A percentile compares a stretch with the other conserved stretches of the same genome.
phyloP scores from a whole-genome alignment of 2,888 invertebrate genomes.

The Phalangium opilio region DNA sequence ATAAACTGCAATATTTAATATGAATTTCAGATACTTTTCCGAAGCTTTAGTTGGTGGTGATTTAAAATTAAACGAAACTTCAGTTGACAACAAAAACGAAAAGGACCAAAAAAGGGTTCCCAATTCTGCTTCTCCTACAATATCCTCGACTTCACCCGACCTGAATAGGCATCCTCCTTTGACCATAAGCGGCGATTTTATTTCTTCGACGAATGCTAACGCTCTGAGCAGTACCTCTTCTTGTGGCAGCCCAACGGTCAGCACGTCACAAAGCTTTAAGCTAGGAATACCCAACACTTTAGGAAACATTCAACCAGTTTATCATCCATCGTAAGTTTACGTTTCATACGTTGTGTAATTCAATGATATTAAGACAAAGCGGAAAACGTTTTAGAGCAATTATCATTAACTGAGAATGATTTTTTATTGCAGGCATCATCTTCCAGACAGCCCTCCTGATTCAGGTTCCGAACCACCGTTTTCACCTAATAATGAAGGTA shows the following conservation, averaged over 20 bases:
- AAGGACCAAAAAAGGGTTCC: too few relatives aligned
- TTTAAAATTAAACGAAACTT: constrained; percentile 9
- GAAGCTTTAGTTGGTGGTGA: constrained; percentile 31
- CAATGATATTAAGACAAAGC: neutral
- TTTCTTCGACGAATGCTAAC: neutral
- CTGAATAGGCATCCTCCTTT: neutral
- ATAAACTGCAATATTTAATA: too few relatives aligned
- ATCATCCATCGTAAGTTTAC: neutral
- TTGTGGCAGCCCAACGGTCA: neutral
- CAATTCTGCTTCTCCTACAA: too few relatives aligned
- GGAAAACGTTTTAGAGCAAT: too few relatives aligned
- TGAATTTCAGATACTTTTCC: constrained; percentile 35
- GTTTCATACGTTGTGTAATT: neutral
- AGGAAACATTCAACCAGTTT: too few relatives aligned
- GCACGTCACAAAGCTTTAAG: neutral
- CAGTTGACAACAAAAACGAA: neutral
- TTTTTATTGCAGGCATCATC: constrained; percentile 21
- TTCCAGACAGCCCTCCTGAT: constrained; percentile 92
- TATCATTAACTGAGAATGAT: too few relatives aligned
- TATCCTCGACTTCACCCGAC: too few relatives aligned
- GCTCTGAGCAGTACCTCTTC: too few relatives aligned
- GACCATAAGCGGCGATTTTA: neutral
- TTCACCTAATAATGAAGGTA: constrained; percentile 56
- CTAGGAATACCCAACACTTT: too few relatives aligned
- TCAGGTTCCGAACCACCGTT: constrained; percentile 90